Evolutionary conservation across 2,797 vertebrate species (phyloP).

Genomic region (Gallinago solitaria): DNA sequence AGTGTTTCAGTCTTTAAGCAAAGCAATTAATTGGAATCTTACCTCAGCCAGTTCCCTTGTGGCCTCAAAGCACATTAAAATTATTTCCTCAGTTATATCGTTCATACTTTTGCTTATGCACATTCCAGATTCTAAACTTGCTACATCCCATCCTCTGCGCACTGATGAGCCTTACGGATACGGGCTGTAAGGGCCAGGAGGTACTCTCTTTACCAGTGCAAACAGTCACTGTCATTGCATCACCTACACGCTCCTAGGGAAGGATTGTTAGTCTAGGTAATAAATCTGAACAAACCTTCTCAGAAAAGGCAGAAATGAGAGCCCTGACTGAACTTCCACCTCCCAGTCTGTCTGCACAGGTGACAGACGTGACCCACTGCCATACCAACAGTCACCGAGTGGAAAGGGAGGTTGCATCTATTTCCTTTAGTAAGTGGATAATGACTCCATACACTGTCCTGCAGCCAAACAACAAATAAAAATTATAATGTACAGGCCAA

Average conservation of each 20-base stretch:
- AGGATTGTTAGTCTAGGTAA: neutral
- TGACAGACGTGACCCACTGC: slow-evolving; percentile 30
- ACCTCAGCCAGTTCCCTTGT: neutral
- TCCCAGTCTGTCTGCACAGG: neutral
- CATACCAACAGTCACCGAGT: neutral
- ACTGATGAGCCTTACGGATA: fast-evolving
- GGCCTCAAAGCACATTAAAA: neutral
- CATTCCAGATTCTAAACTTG: neutral
- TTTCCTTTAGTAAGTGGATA: slow-evolving; percentile 60
- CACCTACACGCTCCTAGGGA: neutral
- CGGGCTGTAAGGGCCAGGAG: neutral
- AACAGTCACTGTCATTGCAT: neutral
- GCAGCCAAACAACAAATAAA: slow-evolving; percentile 52
- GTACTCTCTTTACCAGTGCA: neutral
- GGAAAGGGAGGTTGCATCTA: slow-evolving; percentile 20
- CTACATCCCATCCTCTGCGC: neutral
- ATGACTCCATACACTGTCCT: slow-evolving; percentile 57
- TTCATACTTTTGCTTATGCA: neutral
- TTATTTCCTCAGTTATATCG: neutral
- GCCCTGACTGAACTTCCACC: neutral
- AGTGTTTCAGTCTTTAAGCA: neutral
- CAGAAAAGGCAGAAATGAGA: neutral
- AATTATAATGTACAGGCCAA: slow-evolving; percentile 30
- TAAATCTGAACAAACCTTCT: neutral
- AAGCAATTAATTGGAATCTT: neutral